These are phyloP conservation scores for Cephus pygmeus DNA, from an alignment of 2,888 invertebrate genomes.

Conservation along the genomic window DNA sequence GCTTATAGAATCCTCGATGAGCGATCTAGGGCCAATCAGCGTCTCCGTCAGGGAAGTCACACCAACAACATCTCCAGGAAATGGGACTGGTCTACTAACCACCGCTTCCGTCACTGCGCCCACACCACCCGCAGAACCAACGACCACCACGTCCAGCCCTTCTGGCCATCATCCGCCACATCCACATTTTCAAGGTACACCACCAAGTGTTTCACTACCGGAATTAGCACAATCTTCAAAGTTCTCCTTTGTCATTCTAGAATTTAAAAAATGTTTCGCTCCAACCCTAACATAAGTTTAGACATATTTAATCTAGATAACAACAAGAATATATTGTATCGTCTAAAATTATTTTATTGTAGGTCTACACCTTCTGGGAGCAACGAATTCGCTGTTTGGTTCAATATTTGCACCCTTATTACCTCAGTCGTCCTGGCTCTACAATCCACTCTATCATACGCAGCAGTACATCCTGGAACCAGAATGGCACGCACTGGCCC, in stretches of 20 bases:
- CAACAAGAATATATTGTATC: background rate
- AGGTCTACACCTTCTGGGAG: conserved; percentile 61
- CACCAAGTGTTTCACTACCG: background rate
- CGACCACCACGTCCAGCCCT: conserved; percentile 43
- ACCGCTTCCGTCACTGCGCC: conserved; percentile 59
- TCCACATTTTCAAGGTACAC: conserved; percentile 60
- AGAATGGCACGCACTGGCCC: conserved; percentile 61
- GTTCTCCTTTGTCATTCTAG: background rate
- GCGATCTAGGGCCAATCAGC: conserved; percentile 59
- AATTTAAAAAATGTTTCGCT: background rate
- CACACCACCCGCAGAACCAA: conserved; percentile 56
- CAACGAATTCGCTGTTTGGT: conserved; percentile 60
- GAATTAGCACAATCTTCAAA: background rate
- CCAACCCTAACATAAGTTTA: background rate
- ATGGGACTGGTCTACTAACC: conserved; percentile 60
- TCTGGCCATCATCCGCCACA: conserved; percentile 52
- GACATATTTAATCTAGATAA: background rate
- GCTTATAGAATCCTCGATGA: conserved; percentile 52
- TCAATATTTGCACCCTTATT: conserved; percentile 62
- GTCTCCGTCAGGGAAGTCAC: conserved; percentile 60
- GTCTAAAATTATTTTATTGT: conserved; percentile 9
- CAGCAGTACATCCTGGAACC: conserved; percentile 61
- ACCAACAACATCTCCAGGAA: conserved; percentile 55
- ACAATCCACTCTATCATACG: conserved; percentile 61
- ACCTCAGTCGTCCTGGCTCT: conserved; percentile 62